phyloP scores from a whole-genome alignment of 2,113 vertebrate genomes.

The Benitochromis conjunctus region DNA sequence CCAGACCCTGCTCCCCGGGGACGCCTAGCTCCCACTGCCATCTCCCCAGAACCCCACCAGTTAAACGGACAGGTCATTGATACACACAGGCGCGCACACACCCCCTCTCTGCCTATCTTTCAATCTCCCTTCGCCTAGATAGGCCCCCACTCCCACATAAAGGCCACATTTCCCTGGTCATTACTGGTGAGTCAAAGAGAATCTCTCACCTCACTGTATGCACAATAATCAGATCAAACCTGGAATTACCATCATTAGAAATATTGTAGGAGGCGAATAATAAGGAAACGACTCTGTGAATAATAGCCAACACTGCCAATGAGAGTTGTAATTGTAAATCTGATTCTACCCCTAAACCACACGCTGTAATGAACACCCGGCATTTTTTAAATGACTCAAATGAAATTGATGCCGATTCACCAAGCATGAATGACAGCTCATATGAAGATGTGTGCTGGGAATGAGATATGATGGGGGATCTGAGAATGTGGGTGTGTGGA shows the following conservation, averaged over 20 bases:
- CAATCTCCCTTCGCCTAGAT: conserved; percentile 42
- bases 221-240: conserved; percentile 59
- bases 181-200: conserved; percentile 61
- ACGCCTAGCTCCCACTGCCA: conserved; percentile 55
- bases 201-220: conserved; percentile 56
- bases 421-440: conserved; percentile 67
- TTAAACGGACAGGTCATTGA: conserved; percentile 73
- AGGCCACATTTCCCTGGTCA: conserved; percentile 70
- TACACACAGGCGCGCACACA: not conserved
- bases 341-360: conserved; percentile 54
- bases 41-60: conserved; percentile 57
- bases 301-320: conserved; percentile 38
- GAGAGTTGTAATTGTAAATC: conserved; percentile 66
- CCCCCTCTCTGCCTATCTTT: conserved; percentile 20
- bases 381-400: conserved; percentile 69
- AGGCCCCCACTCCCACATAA: conserved; percentile 50
- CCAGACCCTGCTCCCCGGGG: conserved; percentile 67
- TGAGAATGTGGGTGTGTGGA: not conserved
- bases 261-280: conserved; percentile 28
- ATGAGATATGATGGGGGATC: conserved; percentile 43
- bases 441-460: conserved; percentile 60
- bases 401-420: conserved; percentile 68
- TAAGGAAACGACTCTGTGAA: conserved; percentile 59
- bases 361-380: conserved; percentile 57
- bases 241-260: conserved; percentile 60